Evolutionary conservation across 2,888 invertebrate genomes (phyloP).

Genomic region (Epirrita christyi): DNA sequence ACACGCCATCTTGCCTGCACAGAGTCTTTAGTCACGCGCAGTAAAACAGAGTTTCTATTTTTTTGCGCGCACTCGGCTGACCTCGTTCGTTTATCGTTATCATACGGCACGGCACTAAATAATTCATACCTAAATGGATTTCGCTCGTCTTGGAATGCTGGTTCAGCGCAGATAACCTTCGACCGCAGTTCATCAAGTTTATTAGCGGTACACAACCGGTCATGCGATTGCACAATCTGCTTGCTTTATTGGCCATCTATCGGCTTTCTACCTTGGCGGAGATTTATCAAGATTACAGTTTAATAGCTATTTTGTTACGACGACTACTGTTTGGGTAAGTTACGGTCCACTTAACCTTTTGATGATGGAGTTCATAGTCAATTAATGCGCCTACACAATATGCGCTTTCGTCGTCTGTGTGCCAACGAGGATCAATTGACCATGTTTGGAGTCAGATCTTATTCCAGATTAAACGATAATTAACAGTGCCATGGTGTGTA

Average conservation of each 20-base stretch:
- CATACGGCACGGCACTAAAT: conserved; percentile 64
- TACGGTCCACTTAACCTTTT: conserved; percentile 71
- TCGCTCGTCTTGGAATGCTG: conserved; percentile 64
- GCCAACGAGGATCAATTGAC: conserved; percentile 65
- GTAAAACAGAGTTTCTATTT: conserved; percentile 80
- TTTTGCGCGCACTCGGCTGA: conserved; percentile 79
- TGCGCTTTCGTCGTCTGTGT: conserved; percentile 59
- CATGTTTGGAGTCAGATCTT: conserved; percentile 47
- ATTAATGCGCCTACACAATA: conserved; percentile 62
- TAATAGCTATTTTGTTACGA: conserved; percentile 50
- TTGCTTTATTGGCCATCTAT: conserved; percentile 19
- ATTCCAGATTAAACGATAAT: neutral
- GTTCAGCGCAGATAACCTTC: conserved; percentile 68
- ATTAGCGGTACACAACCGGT: conserved; percentile 49
- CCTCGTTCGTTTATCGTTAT: conserved; percentile 83
- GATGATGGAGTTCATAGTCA: conserved; percentile 64
- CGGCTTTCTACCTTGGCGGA: conserved; percentile 9
- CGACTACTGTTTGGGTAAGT: conserved; percentile 56
- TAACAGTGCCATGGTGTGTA: too few species aligned
- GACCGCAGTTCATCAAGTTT: conserved; percentile 58
- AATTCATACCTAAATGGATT: conserved; percentile 65
- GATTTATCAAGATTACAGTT: conserved; percentile 47
- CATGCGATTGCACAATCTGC: conserved; percentile 43
- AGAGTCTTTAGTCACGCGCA: conserved; percentile 78
- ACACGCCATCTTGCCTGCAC: conserved; percentile 77